Evolutionary conservation across 2,113 vertebrate species (phyloP).

Genomic region (Chionis minor): DNA sequence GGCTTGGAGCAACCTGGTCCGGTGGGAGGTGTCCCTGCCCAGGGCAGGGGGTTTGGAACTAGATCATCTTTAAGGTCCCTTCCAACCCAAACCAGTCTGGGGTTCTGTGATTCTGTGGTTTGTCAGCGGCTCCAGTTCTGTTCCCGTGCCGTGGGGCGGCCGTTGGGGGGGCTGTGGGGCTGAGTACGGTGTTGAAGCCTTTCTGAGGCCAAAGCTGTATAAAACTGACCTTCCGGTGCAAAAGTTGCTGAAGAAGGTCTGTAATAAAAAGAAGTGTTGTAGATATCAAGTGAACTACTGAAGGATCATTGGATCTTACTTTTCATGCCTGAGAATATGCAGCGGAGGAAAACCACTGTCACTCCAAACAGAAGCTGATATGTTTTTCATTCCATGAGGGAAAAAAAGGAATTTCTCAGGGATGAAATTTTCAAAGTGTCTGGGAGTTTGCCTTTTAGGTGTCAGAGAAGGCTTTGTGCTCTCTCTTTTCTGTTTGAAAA

Average conservation of each 20-base stretch:
- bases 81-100: too few relatives aligned
- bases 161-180: background rate
- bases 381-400: background rate
- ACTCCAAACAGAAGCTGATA: background rate
- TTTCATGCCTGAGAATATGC: background rate
- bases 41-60: too few relatives aligned
- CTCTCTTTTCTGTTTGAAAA: background rate
- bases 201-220: background rate
- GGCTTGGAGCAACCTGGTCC: too few relatives aligned
- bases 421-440: background rate
- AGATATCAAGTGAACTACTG: background rate
- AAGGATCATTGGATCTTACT: background rate
- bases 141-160: fast-evolving
- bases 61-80: too few relatives aligned
- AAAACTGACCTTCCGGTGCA: background rate
- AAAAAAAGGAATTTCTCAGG: background rate
- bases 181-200: background rate
- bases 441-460: background rate
- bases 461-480: background rate
- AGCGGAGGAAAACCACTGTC: background rate
- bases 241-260: background rate
- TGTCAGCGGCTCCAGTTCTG: background rate
- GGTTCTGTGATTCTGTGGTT: background rate
- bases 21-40: too few relatives aligned
- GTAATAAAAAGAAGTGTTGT: background rate